These are phyloP conservation scores for Gerris lacustris DNA, from an alignment of 2,888 invertebrate genomes.

Conservation along the genomic window DNA sequence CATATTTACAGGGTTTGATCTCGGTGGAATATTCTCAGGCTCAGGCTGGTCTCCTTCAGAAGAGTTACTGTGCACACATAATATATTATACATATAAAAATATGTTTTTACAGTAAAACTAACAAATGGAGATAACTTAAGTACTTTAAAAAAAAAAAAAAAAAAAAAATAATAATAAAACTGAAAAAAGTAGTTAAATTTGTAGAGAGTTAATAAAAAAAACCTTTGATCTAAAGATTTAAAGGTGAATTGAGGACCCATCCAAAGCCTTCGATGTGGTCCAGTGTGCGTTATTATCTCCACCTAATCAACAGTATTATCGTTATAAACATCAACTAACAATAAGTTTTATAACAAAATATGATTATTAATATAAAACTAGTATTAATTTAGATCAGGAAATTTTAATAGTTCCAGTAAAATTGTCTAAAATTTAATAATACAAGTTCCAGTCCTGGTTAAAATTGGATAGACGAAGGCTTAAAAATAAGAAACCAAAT, in stretches of 20 bases:
- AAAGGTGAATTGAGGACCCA: conserved; percentile 99
- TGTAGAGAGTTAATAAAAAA: background rate
- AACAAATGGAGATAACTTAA: too few species aligned
- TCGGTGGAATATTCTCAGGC: conserved; percentile 41
- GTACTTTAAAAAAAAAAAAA: too few species aligned
- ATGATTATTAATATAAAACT: background rate
- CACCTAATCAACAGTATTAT: conserved; percentile 45
- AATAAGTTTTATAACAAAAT: background rate
- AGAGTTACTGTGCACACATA: background rate
- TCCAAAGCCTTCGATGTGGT: conserved; percentile 90
- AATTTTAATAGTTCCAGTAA: too few species aligned
- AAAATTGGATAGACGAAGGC: too few species aligned
- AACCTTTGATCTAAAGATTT: conserved; percentile 64
- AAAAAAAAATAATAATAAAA: too few species aligned
- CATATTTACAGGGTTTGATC: conserved; percentile 91
- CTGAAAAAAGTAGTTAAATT: too few species aligned
- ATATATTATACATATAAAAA: too few species aligned
- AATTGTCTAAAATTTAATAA: too few species aligned
- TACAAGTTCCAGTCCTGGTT: too few species aligned
- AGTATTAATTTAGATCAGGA: too few species aligned
- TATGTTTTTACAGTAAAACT: too few species aligned
- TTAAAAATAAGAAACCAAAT: too few species aligned
- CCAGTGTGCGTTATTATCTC: conserved; percentile 96
- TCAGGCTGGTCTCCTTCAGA: conserved; percentile 17
- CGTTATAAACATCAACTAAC: conserved; percentile 21